Base-by-base conservation (phyloP, 2,888 invertebrate genomes). In the Sphaerophoria taeniata region DNA sequence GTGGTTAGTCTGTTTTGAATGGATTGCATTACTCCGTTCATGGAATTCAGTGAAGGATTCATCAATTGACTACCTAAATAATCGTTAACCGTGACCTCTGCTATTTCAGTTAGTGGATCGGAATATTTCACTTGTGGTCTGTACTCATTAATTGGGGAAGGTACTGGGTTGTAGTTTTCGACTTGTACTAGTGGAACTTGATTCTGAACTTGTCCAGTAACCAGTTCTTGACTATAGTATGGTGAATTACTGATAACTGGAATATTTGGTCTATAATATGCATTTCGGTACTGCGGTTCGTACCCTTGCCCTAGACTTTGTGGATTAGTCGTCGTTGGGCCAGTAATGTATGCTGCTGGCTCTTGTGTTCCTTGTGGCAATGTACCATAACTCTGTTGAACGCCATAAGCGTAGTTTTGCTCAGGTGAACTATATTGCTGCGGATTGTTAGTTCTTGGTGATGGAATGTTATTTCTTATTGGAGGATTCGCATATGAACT, bases 1-100 rank as follows among this genome's bases (percentile, higher is more conserved):
- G 60, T 85, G 0, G 79, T 72, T 14, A 89, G 51, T 5, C 87
- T 88, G 3, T 56, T 73, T 31, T 75, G 87, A 12, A 88, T 86
- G 2, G 65, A 72, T 4, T 81, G 71, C 70, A 88, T 56, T 0
- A 88, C 49, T 16, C 81, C 73, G 6, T 81, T 85, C n/a, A 81
- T 58, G 4, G 85, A 58, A 6, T 45, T 45, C 1, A 60, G 5
- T 33, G 85, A 70, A 9, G 85, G 81, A 65, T 63, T 56, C 2
- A 76, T 6, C 0, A 63, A 9, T 1, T 69, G 47, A 0, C 63
- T 36, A 1, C 47, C 81, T 12, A 63, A 34, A 39, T 73, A 85
- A 4, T 70, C 53, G 4, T n/a, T 43, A 4, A 56, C 24, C 0
- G 16, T 45, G 7, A 5, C 7, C 9, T 76, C 71, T 0, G n/a